phyloP scores from a whole-genome alignment of 2,113 vertebrate species.

The Daboia siamensis region DNA sequence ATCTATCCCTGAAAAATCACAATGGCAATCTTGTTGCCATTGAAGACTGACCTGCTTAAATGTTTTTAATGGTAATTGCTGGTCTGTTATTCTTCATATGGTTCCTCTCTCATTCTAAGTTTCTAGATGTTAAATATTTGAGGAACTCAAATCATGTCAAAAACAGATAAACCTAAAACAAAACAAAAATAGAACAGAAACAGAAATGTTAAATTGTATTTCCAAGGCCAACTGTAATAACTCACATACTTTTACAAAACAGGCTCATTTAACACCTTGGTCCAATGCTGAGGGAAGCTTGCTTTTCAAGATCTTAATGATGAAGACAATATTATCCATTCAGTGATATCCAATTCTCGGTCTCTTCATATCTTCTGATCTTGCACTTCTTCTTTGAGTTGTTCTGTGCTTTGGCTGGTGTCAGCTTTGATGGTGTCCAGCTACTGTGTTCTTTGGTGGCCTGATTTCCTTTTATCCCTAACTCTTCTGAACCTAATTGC shows the following conservation, averaged over 20 bases:
- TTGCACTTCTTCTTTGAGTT: no score
- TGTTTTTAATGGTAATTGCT: neutral
- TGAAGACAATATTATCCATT: no score
- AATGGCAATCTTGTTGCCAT: neutral
- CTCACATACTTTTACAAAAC: neutral
- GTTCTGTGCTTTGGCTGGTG: no score
- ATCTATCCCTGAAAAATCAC: neutral
- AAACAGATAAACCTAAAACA: neutral
- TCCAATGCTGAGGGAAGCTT: neutral
- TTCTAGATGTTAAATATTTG: constrained; percentile 3
- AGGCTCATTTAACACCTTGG: neutral
- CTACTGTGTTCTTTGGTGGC: no score
- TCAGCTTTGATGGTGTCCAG: no score
- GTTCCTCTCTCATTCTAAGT: neutral
- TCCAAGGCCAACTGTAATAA: neutral
- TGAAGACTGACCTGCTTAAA: neutral
- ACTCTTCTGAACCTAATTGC: no score
- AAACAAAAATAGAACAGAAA: neutral
- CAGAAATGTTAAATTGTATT: neutral
- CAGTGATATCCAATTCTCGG: no score
- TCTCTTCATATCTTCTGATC: no score
- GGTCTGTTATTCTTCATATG: neutral
- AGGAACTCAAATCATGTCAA: neutral
- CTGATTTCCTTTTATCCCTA: no score
- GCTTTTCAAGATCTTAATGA: no score